A percentile compares a stretch with the other conserved stretches of the same genome.
phyloP scores from a whole-genome alignment of 2,888 invertebrate genomes.

The Papilio gigon region DNA sequence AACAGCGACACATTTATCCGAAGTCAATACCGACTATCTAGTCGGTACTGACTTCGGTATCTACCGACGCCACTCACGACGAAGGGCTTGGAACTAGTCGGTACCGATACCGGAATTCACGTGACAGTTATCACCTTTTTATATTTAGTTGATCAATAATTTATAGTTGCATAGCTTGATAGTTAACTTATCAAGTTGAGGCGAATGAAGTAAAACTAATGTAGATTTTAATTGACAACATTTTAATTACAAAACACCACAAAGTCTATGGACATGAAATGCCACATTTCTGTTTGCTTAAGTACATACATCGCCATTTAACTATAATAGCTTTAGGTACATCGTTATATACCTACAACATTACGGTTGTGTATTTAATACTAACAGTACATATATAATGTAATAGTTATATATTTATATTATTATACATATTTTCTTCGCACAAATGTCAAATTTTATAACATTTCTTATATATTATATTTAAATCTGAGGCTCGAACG shows the following conservation, averaged over 20 bases:
- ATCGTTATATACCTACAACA: conserved; percentile 59
- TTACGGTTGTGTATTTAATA: conserved; percentile 75
- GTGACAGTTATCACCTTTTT: too few relatives aligned
- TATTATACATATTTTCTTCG: conserved; percentile 66
- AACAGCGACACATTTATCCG: too few relatives aligned
- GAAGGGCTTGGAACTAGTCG: too few relatives aligned
- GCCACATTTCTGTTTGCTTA: conserved; percentile 75
- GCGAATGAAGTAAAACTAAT: conserved; percentile 24
- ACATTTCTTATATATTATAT: conserved; percentile 7
- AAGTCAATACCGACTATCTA: too few relatives aligned
- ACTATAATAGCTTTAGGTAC: conserved; percentile 73
- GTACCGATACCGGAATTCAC: too few relatives aligned
- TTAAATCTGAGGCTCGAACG: conserved; percentile 11
- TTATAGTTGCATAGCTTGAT: too few relatives aligned
- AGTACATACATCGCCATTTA: conserved; percentile 76
- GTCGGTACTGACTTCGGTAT: too few relatives aligned
- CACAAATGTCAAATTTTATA: conserved; percentile 50
- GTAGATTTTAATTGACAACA: conserved; percentile 76
- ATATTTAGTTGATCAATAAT: too few relatives aligned
- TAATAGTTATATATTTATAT: conserved; percentile 66
- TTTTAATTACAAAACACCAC: conserved; percentile 83
- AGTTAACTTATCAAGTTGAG: background rate
- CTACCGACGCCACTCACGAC: too few relatives aligned
- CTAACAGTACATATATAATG: conserved; percentile 75
- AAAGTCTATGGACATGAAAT: conserved; percentile 79